Conservation (phyloP, 2,888 invertebrate species). For the Aspidiotus rigidus region DNA sequence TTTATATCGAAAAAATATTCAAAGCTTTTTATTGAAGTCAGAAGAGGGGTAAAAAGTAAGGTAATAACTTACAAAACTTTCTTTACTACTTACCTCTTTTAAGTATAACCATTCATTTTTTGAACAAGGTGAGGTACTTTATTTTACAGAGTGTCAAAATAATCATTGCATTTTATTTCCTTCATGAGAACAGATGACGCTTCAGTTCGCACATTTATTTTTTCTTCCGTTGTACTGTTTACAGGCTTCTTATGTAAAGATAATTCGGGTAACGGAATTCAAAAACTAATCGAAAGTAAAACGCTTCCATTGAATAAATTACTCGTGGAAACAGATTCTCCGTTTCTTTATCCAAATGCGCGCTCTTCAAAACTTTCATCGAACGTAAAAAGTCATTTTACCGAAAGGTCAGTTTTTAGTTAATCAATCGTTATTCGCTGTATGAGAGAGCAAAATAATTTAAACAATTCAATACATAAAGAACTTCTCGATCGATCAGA, state of each 20-base stretch:
- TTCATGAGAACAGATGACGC: neutral
- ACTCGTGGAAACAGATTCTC: slow-evolving; percentile 85
- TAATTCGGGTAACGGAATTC: slow-evolving; percentile 66
- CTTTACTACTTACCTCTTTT: too few relatives aligned
- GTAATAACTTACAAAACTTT: too few relatives aligned
- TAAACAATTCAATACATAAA: neutral
- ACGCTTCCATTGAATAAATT: slow-evolving; percentile 72
- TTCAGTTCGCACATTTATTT: too few relatives aligned
- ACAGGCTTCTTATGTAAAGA: slow-evolving; percentile 78
- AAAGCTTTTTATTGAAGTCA: too few relatives aligned
- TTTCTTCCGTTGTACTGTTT: too few relatives aligned
- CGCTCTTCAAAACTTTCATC: slow-evolving; percentile 82
- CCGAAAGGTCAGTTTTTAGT: slow-evolving; percentile 45
- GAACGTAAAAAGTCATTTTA: slow-evolving; percentile 76
- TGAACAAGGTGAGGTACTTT: too few relatives aligned
- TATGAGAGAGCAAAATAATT: neutral
- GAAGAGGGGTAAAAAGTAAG: too few relatives aligned
- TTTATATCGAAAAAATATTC: too few relatives aligned
- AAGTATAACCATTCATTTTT: too few relatives aligned
- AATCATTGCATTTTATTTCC: neutral
- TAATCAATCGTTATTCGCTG: neutral
- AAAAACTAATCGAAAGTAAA: slow-evolving; percentile 70
- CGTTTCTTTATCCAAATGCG: slow-evolving; percentile 93
- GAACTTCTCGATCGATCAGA: slow-evolving; percentile 43
- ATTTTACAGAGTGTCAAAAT: too few relatives aligned